Conservation (phyloP, 2,113 vertebrate genomes). For the Rhynchomys soricoides region DNA sequence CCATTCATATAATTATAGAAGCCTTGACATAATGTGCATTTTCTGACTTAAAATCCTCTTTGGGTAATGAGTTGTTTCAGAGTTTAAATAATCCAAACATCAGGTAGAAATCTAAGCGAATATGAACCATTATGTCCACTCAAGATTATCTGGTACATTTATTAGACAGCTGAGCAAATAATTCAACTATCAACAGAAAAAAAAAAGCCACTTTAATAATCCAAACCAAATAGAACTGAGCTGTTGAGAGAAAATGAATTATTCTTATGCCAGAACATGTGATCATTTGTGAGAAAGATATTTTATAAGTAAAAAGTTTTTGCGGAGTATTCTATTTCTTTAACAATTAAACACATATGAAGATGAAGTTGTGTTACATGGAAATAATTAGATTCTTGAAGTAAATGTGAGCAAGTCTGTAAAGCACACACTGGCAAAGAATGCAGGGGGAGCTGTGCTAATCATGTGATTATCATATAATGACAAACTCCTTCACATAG, state of each 20-base stretch:
- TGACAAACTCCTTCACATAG: not conserved
- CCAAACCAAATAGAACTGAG: not conserved
- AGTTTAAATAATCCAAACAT: not conserved
- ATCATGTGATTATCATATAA: not conserved
- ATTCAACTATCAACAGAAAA: conserved; percentile 35
- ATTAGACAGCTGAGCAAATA: conserved; percentile 9
- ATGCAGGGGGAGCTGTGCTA: not conserved
- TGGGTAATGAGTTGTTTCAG: not conserved
- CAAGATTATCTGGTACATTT: conserved; percentile 12
- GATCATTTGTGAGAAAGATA: not conserved
- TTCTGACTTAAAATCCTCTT: conserved; percentile 12
- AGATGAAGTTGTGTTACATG: not conserved
- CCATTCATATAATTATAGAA: conserved; percentile 37
- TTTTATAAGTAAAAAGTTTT: not conserved
- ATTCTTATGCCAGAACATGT: not conserved
- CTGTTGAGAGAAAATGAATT: not conserved
- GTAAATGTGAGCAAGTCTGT: not conserved
- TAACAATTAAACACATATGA: not conserved
- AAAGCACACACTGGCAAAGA: not conserved
- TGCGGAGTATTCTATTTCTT: not conserved
- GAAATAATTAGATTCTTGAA: not conserved
- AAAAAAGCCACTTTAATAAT: not conserved
- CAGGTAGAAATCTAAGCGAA: not conserved
- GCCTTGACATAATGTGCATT: not conserved
- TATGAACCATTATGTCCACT: not conserved